Evolutionary conservation across 1,140 invertebrate species (phyloP), one percentile per base, ranked within the genome.

Genomic region (Penaeus indicus): DNA sequence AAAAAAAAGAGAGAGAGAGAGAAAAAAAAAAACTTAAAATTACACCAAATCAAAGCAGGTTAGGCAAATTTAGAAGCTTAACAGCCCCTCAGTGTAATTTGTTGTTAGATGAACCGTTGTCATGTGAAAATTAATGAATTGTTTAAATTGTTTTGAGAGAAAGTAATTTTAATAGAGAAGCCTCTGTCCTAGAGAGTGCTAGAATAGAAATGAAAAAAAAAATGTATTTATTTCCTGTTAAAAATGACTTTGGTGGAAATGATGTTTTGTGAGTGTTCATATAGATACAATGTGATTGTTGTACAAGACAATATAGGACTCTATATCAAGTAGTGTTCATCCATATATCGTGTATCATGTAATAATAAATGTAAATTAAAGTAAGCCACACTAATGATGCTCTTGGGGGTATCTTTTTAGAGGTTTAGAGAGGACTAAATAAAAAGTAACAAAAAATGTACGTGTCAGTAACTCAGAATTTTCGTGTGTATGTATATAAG

Each of bases 331-430:
- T 83, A 61, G 61, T 60, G 54, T 82, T 82, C 80, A 62, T 63
- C 80, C n/a, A 27, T 82, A 82, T 82, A 82, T 82, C 80, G 80
- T 82, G 80, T 82, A 82, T 62, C 61, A 83, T 83, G 81, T 83
- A 83, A 83, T 83, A 83, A 83, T 83, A 38, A 47, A 83, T 83
- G 80, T 83, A 69, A 69, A 69, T 69, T 62, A 83, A 83, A 38
- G 42, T 54, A 80, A 54, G 62, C 62, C 80, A 83, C 80, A 83
- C 80, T 64, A 83, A 62, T 54, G 80, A 63, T 83, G 69, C 80
- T 83, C 80, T 8, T 8, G 32, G 38, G 13, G 64, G 80, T 83
- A 13, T 22, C 47, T 32, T 32, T 61, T 25, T 83, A 83, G 80
- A 42, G 32, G 63, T 27, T 61, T 81, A 64, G 80, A 64, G 27